Base-by-base conservation (phyloP, 2,797 vertebrate genomes). In the Botia almorhae region DNA sequence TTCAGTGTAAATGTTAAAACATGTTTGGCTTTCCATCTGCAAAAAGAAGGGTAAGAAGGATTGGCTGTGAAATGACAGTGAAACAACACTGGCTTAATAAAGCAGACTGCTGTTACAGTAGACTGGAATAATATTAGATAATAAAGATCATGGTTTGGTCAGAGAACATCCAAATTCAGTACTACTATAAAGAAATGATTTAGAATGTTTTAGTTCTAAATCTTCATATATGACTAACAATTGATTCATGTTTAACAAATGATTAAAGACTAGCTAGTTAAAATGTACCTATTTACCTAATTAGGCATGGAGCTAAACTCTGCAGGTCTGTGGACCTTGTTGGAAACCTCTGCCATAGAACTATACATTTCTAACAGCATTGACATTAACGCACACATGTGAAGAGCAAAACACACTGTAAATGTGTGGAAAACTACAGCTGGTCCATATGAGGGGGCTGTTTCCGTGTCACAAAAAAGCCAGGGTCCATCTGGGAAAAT, bases 401-500 rank as follows among this genome's bases (percentile, higher is more conserved):
- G 50, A 53, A 19, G n/a, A 10, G 16, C 8, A 48, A 48, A 76
- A 43, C 63, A 65, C 7, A 69, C 26, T 63, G 71, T 73, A 60
- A 50, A 53, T 21, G 16, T 4, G 58, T 50, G 43, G 43, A 46
- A 46, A 74, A 78, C 55, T 39, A 60, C 75, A 77, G 39, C 58
- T 58, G 69, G 53, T 17, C 46, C 14, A 19, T 19, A 23, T 8
- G 71, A 75, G 64, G n/a, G 13, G 33, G 17, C 19, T 67, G 26
- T 56, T 68, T 19, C 56, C 67, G 43, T 71, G 74, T 75, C 71
- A 71, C 76, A 82, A 81, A 85, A 60, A 82, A 76, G 67, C 78
- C 78, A 76, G 73, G 19, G 36, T 85, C 82, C 75, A 53, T 82
- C 84, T 82, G 64, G 76, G 81, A 76, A 85, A 83, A 75, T 70